These are phyloP conservation scores for Drosophila greeni DNA, from an alignment of 2,888 invertebrate species.

Conservation along the genomic window DNA sequence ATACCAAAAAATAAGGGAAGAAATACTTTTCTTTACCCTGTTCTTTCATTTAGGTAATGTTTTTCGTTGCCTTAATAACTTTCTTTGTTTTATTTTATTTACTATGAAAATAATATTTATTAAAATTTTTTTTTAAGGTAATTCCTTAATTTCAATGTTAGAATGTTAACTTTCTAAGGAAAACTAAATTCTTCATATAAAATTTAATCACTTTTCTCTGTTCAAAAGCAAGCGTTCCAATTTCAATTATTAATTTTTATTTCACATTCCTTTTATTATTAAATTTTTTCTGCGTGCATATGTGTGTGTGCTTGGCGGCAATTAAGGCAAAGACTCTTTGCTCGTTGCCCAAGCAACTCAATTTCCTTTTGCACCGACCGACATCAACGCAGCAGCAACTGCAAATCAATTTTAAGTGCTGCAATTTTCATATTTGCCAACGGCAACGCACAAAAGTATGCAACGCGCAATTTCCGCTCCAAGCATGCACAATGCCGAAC, in stretches of 20 bases:
- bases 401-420: constrained; percentile 62
- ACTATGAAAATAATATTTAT: background rate
- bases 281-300: constrained; percentile 3
- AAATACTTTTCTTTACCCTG: background rate
- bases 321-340: constrained; percentile 46
- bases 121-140: background rate
- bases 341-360: constrained; percentile 56
- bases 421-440: constrained; percentile 63
- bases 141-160: background rate
- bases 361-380: constrained; percentile 50
- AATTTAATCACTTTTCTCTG: background rate
- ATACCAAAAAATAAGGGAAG: too few species aligned
- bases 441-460: constrained; percentile 58
- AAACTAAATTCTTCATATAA: background rate
- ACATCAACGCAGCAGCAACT: constrained; percentile 34
- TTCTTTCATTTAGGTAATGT: background rate
- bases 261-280: background rate
- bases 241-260: background rate
- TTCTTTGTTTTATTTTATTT: background rate
- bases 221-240: background rate
- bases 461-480: constrained; percentile 66
- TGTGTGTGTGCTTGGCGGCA: constrained; percentile 28
- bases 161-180: background rate
- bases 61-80: too few species aligned
- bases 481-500: constrained; percentile 33